Conservation (phyloP, 2,113 vertebrate species). For the Deroptyus accipitrinus region DNA sequence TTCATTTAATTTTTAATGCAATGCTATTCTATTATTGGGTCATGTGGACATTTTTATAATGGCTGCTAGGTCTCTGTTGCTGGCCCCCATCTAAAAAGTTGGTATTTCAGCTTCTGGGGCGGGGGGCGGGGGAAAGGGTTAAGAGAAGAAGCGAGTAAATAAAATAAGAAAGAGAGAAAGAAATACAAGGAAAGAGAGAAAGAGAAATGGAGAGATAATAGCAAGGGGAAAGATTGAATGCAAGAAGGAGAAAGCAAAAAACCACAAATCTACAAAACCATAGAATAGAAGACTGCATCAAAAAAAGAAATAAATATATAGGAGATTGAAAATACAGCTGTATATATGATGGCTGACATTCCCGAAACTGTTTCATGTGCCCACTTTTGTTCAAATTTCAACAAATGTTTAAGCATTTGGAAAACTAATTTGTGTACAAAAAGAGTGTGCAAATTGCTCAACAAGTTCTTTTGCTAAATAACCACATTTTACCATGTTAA, state of each 20-base stretch:
- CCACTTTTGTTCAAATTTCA: neutral
- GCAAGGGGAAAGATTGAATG: accelerated
- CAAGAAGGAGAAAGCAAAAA: neutral
- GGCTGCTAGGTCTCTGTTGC: neutral
- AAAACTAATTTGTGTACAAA: neutral
- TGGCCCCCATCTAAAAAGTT: neutral
- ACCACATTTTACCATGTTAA: neutral
- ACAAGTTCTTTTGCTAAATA: neutral
- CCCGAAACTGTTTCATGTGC: neutral
- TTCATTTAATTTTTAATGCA: neutral
- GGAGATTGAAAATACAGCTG: neutral
- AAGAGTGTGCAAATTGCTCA: neutral
- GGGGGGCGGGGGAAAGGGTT: no score
- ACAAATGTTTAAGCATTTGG: neutral
- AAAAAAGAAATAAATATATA: neutral
- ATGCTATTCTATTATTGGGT: neutral
- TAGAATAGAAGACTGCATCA: neutral
- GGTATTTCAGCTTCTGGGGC: neutral
- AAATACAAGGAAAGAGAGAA: neutral
- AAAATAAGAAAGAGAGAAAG: neutral
- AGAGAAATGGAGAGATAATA: neutral
- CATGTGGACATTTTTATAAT: neutral
- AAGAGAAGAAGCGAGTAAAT: neutral
- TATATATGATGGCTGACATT: neutral
- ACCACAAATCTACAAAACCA: neutral